phyloP scores from a whole-genome alignment of 2,113 vertebrate species.

The Heloderma charlesbogerti region DNA sequence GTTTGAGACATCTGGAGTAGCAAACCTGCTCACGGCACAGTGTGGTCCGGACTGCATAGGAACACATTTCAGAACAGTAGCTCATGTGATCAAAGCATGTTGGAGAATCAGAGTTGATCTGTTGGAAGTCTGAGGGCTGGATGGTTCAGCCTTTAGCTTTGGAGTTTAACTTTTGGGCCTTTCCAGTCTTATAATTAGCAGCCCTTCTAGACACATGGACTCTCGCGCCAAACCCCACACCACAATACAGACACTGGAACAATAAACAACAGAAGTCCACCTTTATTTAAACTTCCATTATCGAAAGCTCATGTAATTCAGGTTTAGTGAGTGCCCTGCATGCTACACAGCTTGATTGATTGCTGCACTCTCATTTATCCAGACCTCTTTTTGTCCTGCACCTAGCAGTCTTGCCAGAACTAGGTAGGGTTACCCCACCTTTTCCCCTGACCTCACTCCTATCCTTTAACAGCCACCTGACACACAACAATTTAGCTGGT shows the following conservation, averaged over 20 bases:
- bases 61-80: background rate
- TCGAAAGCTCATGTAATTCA: background rate
- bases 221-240: too few relatives aligned
- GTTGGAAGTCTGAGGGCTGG: background rate
- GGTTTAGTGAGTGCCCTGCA: background rate
- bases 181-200: background rate
- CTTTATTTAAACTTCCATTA: background rate
- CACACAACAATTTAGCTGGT: background rate
- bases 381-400: background rate
- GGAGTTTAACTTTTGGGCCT: background rate
- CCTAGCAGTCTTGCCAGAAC: background rate
- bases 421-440: background rate
- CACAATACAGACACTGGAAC: background rate
- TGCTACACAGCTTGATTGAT: background rate
- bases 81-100: background rate
- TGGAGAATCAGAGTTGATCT: background rate
- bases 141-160: background rate
- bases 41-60: background rate
- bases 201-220: background rate
- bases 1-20: background rate
- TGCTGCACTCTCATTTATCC: background rate
- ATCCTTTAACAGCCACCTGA: too few relatives aligned
- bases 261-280: background rate
- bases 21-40: background rate
- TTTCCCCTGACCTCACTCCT: background rate